Base-by-base conservation (phyloP, 2,113 vertebrate genomes). In the Lophius piscatorius region DNA sequence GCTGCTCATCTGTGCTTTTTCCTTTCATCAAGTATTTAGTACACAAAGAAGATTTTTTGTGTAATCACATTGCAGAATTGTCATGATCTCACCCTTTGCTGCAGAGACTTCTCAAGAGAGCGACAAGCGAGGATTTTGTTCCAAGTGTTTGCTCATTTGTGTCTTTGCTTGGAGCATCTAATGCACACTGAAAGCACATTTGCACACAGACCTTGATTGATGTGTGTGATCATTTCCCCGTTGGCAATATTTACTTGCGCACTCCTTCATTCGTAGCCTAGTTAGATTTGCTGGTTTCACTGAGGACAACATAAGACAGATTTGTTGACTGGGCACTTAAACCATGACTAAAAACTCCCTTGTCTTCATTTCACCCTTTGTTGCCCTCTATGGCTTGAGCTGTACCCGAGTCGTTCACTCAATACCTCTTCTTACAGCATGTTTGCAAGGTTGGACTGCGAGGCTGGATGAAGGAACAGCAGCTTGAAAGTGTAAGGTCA, bases 201-300 rank as follows among this genome's bases (percentile, higher is more conserved):
- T 74, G 57, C 67, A 64, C 35, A 63, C 64, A 44, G 28, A 59
- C 31, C 50, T 62, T 76, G 81, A 87, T 69, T 60, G 69, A 84
- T 76, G 65, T 72, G 46, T 59, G 63, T 26, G 63, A 75, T 78
- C 60, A 84, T 86, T 81, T 78, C 72, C 73, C 49, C 33, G 70
- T 72, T 85, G 87, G 83, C 82, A 80, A 76, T 70, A 68, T 83
- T 78, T 78, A 46, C 63, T 63, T 50, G 44, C 4, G 2, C 52
- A 60, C 80, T 66, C 63, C 45, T 55, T 88, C 75, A 82, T 86
- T 81, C 87, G 76, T 54, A 56, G 70, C 67, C 67, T 80, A 70
- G 86, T 90, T 85, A 65, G 68, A 82, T 87, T 87, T 81, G 77
- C 75, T 84, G 78, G 76, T 70, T 79, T 81, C 56, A 62, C 66